Evolutionary conservation across 2,888 invertebrate genomes (phyloP), one percentile per base, ranked within the genome.

Genomic region (Dorcus parallelipipedus): DNA sequence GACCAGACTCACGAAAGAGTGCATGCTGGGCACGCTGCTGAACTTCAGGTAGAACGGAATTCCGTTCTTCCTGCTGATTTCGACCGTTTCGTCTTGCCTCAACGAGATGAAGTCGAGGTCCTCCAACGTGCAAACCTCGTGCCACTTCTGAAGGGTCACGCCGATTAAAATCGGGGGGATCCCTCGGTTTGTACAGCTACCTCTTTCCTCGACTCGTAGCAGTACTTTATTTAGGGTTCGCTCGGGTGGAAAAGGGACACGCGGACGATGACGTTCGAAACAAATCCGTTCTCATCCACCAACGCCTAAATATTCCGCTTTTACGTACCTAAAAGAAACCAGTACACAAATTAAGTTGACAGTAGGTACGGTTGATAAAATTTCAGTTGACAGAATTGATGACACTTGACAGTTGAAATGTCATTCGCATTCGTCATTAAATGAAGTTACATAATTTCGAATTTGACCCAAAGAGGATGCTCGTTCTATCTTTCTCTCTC

Each of bases 101-200:
- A 91, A 86, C 57, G 91, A 91, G 66, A 95, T 79, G 72, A 89
- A 92, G 73, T 91, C 92, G 60, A 95, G 79, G 67, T 94, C 92
- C 75, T 93, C 93, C 70, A 95, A 87, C 39, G 87, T 83, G 71
- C 93, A 91, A 7, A 93, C 82, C 64, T 86, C 84, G 58, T 82
- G 80, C 89, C 89, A 90, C 61, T 73, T 61, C 89, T 90, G 74
- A 23, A 82, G 49, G 48, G 26, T 33, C 26, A 7, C 26, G 26
- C 6, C 26, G 26, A 33, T 33, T 33, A 6, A 33, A 33, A 5
- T 6, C 3, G 6, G 26, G 26, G 26, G 26, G 26, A 33, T 6
- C 3, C 26, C 26, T 33, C 6, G 26, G 26, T 33, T 6, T 4
- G 26, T 4, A 4, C 26, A 33, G 2, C 75, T 71, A 87, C 88